A percentile compares a stretch with the other conserved stretches of the same genome.
These are phyloP conservation scores for Drosophila bocki DNA, from an alignment of 1,140 invertebrate species.

Conservation along the genomic window DNA sequence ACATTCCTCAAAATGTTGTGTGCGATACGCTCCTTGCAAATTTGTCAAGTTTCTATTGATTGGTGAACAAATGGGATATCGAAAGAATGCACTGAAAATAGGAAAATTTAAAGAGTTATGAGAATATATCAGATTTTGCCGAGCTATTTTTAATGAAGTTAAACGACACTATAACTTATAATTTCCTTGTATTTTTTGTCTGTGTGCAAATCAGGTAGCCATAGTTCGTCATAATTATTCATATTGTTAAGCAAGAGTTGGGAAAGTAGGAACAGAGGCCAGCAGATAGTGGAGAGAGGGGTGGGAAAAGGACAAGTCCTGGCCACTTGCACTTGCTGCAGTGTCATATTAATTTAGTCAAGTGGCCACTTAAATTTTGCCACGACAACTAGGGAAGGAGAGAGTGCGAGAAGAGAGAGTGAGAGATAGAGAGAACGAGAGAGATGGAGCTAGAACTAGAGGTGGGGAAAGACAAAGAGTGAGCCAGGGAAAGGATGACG, in stretches of 20 bases:
- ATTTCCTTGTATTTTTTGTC: background rate
- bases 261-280: background rate
- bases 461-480: background rate
- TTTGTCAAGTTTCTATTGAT: slow-evolving; percentile 28
- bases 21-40: background rate
- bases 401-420: background rate
- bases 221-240: slow-evolving; percentile 71
- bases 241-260: slow-evolving; percentile 63
- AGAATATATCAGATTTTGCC: too few relatives aligned
- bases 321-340: slow-evolving; percentile 66
- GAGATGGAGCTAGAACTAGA: background rate
- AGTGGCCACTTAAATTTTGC: slow-evolving; percentile 81
- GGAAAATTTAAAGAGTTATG: background rate
- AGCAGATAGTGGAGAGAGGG: slow-evolving; percentile 1
- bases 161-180: background rate
- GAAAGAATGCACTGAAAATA: background rate
- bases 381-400: slow-evolving; percentile 51
- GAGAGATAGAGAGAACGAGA: background rate
- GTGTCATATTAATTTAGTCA: slow-evolving; percentile 83
- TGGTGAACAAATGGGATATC: background rate
- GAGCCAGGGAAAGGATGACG: slow-evolving; percentile 16
- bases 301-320: slow-evolving; percentile 51
- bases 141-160: background rate
- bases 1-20: slow-evolving; percentile 10
- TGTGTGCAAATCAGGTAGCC: slow-evolving; percentile 65